Base-by-base conservation (phyloP, 1,140 invertebrate genomes). In the Oryctes rhinoceros region DNA sequence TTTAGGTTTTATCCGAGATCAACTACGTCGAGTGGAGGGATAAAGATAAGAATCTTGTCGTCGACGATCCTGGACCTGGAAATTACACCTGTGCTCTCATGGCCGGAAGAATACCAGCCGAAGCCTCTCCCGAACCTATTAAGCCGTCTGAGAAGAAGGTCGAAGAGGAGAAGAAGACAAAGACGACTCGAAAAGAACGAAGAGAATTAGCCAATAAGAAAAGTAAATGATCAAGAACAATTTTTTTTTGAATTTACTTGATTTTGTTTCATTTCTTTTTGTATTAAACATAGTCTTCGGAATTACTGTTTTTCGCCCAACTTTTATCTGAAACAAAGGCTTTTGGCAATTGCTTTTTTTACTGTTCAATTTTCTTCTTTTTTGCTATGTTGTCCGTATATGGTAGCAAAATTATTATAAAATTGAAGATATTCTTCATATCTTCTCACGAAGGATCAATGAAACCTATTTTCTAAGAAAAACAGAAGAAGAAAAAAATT, bases 41-140 rank as follows among this genome's bases (percentile, higher is more conserved):
- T 77, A 82, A 91, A 80, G 88, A 90, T 4, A 81, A 89, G 81
- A 84, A 89, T 83, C 84, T 91, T 47, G 85, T 91, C 0, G 92
- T 92, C 82, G 88, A 87, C 79, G 89, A 91, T 82, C 89, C 90
- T 0, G 91, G 91, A 3, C 84, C 88, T 3, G 91, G 90, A 3
- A 92, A 92, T 85, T 91, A 91, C 78, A 90, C 91, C 3, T 91
- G 89, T 20, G 90, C 91, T 6, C 84, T 92, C n/a, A 92, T 92
- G 91, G 90, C 85, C 0, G 84, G 85, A 2, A 48, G 75, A 15
- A 83, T 86, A 13, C 83, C 84, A 39, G 35, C 67, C 13, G 77
- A 78, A 78, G 47, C 47, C 15, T 18, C n/a, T 10, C 77, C 77
- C 7, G 49, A 78, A 59, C 47, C 49, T 5, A 7, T 30, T 10